Evolutionary conservation across 2,797 vertebrate genomes (phyloP).

Genomic region (Melanotaenia parkinsoni): DNA sequence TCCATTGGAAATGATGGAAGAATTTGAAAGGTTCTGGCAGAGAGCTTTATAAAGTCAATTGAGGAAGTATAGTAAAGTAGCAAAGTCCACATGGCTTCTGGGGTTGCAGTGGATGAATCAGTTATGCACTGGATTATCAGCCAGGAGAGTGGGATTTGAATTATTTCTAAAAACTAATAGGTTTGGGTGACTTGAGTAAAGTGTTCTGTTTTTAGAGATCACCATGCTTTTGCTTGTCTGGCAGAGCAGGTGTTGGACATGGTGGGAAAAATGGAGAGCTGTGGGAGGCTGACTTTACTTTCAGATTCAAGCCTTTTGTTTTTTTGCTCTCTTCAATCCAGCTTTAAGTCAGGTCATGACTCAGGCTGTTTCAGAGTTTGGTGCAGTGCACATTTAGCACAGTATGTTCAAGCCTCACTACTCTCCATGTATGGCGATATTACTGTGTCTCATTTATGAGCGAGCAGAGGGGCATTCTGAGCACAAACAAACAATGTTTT

Average conservation of each 20-base stretch:
- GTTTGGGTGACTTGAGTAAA: too few species aligned
- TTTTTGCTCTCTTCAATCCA: too few species aligned
- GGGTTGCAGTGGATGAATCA: background rate
- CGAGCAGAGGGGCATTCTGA: too few species aligned
- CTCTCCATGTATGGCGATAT: too few species aligned
- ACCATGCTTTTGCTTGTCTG: background rate
- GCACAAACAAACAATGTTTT: too few species aligned
- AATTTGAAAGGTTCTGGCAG: background rate
- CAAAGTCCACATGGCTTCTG: background rate
- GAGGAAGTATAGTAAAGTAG: background rate
- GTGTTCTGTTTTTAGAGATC: background rate
- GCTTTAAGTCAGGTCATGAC: too few species aligned
- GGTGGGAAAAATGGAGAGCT: background rate
- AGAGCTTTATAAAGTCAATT: too few species aligned
- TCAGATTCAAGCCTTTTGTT: background rate
- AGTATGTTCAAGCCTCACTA: too few species aligned
- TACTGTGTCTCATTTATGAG: too few species aligned
- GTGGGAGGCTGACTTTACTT: background rate
- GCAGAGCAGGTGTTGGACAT: background rate
- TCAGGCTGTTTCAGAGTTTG: too few species aligned
- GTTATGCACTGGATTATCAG: background rate
- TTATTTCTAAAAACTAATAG: background rate
- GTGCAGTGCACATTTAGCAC: too few species aligned
- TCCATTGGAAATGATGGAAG: background rate
- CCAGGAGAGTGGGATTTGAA: background rate